Evolutionary conservation across 2,888 invertebrate genomes (phyloP), one percentile per base, ranked within the genome.

Genomic region (Antheraea assamensis): DNA sequence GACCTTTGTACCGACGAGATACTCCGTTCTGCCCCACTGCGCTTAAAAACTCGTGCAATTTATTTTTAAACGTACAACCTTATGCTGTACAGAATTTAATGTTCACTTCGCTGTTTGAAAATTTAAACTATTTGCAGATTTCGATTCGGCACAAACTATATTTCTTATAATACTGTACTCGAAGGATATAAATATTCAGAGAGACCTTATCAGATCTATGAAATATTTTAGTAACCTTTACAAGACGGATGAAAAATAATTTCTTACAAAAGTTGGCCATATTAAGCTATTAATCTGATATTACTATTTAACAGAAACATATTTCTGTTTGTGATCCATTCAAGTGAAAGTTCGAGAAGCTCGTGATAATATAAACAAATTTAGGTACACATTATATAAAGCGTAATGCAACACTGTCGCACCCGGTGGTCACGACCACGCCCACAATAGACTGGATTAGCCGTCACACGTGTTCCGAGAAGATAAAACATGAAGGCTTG

Each of bases 11-110:
- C 68, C 68, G 35, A 35, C 19, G 68, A 35, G 68, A 68, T 68
- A 35, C 68, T 68, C 68, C 68, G 35, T 68, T 68, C 68, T 68
- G 68, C 68, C 68, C 68, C 35, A 68, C 68, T 68, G 68, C 68
- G 68, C 35, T 68, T 68, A 35, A 68, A 68, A 68, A 68, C 68
- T 68, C 35, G 68, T 35, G 31, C 21, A 68, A 68, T 68, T 68
- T 68, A 68, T 68, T 68, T 68, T 68, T 35, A 68, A 68, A 68
- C 21, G 19, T 68, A 68, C 35, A 31, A 68, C 35, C 35, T n/a
- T n/a, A 68, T 31, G 21, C 13, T 35, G 35, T 35, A 68, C 35
- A n/a, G 3, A 35, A 35, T 61, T 17, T 61, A 61, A 17, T 27
- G 61, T 30, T 3, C 61, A 27, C 17, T 61, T 27, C 61, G 27